Conservation (phyloP, 2,888 invertebrate species). For the Platypus cylindrus region DNA sequence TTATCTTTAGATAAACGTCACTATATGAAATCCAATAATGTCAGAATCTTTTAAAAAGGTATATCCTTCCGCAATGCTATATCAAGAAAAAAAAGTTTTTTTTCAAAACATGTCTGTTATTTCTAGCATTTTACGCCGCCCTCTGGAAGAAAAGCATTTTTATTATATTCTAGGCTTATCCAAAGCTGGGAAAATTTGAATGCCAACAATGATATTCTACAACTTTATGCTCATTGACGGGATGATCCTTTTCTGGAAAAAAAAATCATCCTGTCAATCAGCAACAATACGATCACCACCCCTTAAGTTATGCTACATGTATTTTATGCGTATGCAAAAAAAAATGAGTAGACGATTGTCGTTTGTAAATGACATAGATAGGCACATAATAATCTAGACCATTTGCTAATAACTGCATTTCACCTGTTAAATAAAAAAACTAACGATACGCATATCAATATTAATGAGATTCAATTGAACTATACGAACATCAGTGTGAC, state of each 20-base stretch:
- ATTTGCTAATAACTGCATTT: no score
- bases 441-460: no score
- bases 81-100: slow-evolving; percentile 11
- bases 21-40: slow-evolving; percentile 9
- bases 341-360: no score
- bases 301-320: no score
- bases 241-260: slow-evolving; percentile 25
- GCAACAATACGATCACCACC: slow-evolving; percentile 10
- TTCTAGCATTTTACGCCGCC: slow-evolving; percentile 9
- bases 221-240: slow-evolving; percentile 26
- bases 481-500: no score
- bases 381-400: no score
- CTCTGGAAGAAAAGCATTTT: slow-evolving; percentile 18
- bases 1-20: slow-evolving; percentile 7
- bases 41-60: slow-evolving; percentile 4
- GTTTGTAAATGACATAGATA: no score
- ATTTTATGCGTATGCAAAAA: no score
- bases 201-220: slow-evolving; percentile 37
- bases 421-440: no score
- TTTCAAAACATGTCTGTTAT: slow-evolving; percentile 10
- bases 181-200: slow-evolving; percentile 37
- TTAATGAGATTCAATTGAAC: no score
- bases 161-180: slow-evolving; percentile 31
- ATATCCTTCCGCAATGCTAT: slow-evolving; percentile 8
- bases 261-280: slow-evolving; percentile 25